A percentile compares a stretch with the other conserved stretches of the same genome.
These are phyloP conservation scores for Amphipoea oculea DNA, from an alignment of 2,888 invertebrate species.

Conservation along the genomic window DNA sequence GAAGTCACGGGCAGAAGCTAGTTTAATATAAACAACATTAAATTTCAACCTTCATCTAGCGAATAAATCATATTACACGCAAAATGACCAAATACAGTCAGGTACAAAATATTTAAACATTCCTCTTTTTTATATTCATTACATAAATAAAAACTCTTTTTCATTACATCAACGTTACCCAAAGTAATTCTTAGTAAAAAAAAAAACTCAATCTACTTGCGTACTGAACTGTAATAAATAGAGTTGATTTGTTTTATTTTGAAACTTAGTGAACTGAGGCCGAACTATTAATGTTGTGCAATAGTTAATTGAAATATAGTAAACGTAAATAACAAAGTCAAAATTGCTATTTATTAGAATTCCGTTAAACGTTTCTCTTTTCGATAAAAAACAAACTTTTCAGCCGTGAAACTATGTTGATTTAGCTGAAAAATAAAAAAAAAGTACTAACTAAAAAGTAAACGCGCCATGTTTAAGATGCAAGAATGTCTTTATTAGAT, in stretches of 20 bases:
- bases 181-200: conserved; percentile 42
- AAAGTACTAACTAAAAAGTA: no score
- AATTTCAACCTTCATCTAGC: not conserved
- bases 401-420: not conserved
- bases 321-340: conserved; percentile 22
- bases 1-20: no score
- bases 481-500: not conserved
- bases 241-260: conserved; percentile 45
- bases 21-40: not conserved
- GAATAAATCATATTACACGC: conserved; percentile 1
- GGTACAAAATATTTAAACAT: conserved; percentile 10
- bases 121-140: conserved; percentile 24
- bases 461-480: not conserved
- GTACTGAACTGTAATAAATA: conserved; percentile 56
- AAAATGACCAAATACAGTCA: conserved; percentile 1
- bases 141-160: conserved; percentile 48
- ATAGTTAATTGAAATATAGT: conserved; percentile 54
- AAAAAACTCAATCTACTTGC: conserved; percentile 57
- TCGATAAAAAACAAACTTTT: not conserved
- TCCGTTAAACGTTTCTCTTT: not conserved
- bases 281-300: conserved; percentile 52
- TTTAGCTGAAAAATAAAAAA: no score
- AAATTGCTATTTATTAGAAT: conserved; percentile 16
- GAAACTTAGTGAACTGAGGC: conserved; percentile 35
- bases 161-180: conserved; percentile 54